Conservation (phyloP, 2,888 invertebrate genomes). For the Pecten maximus region DNA sequence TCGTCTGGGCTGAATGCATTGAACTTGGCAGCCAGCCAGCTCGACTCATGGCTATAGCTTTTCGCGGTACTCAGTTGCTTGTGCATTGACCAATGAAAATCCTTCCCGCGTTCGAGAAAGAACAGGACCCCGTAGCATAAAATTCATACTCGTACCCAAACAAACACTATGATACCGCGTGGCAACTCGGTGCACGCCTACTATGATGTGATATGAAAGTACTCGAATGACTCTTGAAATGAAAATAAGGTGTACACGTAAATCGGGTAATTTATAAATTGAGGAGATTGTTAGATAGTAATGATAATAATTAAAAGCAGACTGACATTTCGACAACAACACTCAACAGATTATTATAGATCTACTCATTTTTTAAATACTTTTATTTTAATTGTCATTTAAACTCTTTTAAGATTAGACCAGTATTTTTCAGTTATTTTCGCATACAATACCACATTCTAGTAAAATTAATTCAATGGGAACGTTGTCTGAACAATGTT, state of each 20-base stretch:
- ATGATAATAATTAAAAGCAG: no score
- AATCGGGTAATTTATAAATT: no score
- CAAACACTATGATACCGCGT: conserved; percentile 36
- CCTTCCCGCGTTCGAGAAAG: conserved; percentile 65
- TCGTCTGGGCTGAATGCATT: conserved; percentile 56
- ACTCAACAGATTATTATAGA: no score
- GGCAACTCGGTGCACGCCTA: conserved; percentile 12
- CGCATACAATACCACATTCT: no score
- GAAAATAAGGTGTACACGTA: no score
- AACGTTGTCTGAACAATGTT: neutral
- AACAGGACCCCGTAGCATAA: conserved; percentile 43
- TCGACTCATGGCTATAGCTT: conserved; percentile 51
- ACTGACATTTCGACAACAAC: no score
- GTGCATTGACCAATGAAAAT: conserved; percentile 67
- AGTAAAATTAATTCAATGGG: no score
- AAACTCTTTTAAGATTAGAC: no score
- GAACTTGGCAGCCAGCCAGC: conserved; percentile 35
- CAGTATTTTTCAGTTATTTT: no score
- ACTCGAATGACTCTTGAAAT: neutral
- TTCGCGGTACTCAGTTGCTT: conserved; percentile 60
- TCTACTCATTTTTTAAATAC: no score
- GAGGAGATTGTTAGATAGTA: no score
- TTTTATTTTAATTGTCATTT: no score
- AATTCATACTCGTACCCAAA: conserved; percentile 61
- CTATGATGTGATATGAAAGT: neutral